Base-by-base conservation (phyloP, 2,797 vertebrate genomes). In the Cossypha caffra region DNA sequence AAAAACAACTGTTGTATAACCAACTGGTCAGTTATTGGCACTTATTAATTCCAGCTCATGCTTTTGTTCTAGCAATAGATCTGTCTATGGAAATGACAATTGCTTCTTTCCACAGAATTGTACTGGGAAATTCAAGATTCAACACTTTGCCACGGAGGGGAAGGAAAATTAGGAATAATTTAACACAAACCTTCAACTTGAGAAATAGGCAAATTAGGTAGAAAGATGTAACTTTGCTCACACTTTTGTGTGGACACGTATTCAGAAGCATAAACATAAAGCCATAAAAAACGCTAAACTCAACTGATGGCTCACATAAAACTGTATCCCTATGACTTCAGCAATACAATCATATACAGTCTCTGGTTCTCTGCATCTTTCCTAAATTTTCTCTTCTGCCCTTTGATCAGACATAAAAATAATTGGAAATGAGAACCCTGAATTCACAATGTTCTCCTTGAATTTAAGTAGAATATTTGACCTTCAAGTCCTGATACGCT, bases 1-100 rank as follows among this genome's bases (percentile, higher is more conserved):
- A 73, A 72, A 95, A 96, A 72, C 62, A 94, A 61, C 1, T 48
- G 43, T 83, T 91, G 37, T 42, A 76, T 88, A 93, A 95, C 81
- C 3, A 9, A 38, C 51, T 38, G 45, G 82, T 45, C 82, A 67
- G n/a, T 84, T 92, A 81, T 8, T 25, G n/a, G 45, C 57, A 86
- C 29, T 88, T 85, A 62, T 5, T 86, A 94, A 81, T 48, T 78
- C 62, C 80, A 92, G 47, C 8, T 75, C 73, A 29, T 20, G 35
- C 50, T 54, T 93, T 35, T 57, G 76, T 75, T 47, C 69, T n/a
- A 77, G 29, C 57, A 74, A 66, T 2, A 81, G 38, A 66, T 37
- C 42, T 38, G 6, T 38, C 68, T 20, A 43, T 20, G 45, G 11
- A 77, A 71, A 63, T 25, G 48, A 47, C 29, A 67, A 29, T 10